Conservation (phyloP, 2,113 vertebrate species). For the Beaufortia kweichowensis region DNA sequence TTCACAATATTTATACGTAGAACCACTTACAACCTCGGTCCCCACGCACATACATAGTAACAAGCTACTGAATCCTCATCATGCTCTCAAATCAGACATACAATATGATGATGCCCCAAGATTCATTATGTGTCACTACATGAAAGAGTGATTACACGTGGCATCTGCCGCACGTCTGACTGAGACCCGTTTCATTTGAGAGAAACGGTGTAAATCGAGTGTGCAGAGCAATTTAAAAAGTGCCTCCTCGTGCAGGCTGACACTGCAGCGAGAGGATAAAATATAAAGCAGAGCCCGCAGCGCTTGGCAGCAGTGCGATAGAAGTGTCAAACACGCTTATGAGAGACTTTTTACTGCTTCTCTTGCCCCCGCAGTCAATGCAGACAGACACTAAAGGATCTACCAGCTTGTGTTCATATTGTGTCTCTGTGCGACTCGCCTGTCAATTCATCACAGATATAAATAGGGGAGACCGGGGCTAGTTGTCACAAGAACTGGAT, state of each 20-base stretch:
- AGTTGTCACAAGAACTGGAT: too few relatives aligned
- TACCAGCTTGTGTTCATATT: conserved; percentile 29
- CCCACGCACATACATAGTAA: background rate
- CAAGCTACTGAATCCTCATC: conserved; percentile 31
- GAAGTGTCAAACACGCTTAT: conserved; percentile 64
- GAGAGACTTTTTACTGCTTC: conserved; percentile 58
- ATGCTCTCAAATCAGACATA: conserved; percentile 17
- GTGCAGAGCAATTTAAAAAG: conserved; percentile 56
- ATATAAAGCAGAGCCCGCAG: conserved; percentile 54
- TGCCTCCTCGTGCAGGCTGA: conserved; percentile 55
- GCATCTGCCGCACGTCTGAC: conserved; percentile 53
- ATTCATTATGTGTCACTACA: conserved; percentile 38
- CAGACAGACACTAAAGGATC: conserved; percentile 37
- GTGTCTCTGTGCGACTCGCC: conserved; percentile 9
- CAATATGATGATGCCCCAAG: conserved; percentile 46
- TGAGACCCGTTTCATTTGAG: conserved; percentile 47
- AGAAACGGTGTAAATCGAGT: conserved; percentile 52
- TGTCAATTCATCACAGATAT: conserved; percentile 36
- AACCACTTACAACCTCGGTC: background rate
- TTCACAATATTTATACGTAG: background rate
- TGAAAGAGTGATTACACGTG: conserved; percentile 32
- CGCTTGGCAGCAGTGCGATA: conserved; percentile 57
- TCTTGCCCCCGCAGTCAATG: conserved; percentile 54
- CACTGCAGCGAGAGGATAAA: conserved; percentile 63
- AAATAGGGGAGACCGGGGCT: background rate